Evolutionary conservation across 2,113 vertebrate genomes (phyloP).

Genomic region (Solea solea): DNA sequence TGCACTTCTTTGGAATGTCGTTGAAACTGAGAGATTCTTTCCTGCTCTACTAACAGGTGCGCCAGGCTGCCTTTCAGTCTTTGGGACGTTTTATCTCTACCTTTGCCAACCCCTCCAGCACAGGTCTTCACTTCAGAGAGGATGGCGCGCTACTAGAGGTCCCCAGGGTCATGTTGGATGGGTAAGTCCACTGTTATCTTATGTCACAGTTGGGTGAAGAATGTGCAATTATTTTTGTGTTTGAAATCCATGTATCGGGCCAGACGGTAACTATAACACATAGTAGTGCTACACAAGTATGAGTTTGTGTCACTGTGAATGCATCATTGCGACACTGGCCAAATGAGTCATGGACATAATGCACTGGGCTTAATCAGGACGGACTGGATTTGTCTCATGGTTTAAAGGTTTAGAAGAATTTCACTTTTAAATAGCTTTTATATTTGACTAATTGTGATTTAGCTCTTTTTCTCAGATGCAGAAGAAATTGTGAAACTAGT

Average conservation of each 20-base stretch:
- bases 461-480: no score
- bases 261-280: not conserved
- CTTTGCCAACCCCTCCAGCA: constrained; percentile 89
- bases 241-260: not conserved
- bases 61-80: constrained; percentile 92
- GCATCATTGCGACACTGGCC: not conserved
- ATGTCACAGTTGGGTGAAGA: not conserved
- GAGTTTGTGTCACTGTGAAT: constrained; percentile 1
- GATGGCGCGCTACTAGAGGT: constrained; percentile 82
- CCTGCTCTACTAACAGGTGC: constrained; percentile 78
- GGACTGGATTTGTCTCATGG: not conserved
- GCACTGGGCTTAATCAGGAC: not conserved
- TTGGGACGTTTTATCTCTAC: constrained; percentile 92
- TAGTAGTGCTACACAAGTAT: not conserved
- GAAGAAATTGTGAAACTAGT: no score
- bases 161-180: constrained; percentile 67
- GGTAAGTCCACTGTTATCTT: constrained; percentile 44
- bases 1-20: not conserved
- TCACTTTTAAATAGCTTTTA: no score
- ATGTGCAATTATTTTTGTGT: not conserved
- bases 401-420: not conserved
- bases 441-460: no score
- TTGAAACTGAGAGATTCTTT: not conserved
- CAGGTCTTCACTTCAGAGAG: constrained; percentile 85
- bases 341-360: constrained; percentile 1